A percentile compares a stretch with the other conserved stretches of the same genome.
Conservation (phyloP, 2,888 invertebrate species). For the Aleiodes alternator region DNA sequence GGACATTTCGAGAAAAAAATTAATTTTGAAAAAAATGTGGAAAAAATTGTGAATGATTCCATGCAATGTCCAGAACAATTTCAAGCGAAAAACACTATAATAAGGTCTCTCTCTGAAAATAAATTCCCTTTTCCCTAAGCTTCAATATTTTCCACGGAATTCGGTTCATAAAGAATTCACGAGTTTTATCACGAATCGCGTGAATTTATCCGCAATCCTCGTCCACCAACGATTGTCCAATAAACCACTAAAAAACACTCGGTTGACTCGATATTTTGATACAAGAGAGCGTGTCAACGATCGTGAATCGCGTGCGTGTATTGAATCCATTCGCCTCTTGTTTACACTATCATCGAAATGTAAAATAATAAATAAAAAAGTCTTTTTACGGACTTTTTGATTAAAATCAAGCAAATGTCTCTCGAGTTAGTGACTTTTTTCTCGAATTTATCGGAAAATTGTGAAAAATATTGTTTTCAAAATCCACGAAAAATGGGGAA, state of each 20-base stretch:
- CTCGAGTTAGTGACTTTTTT: neutral
- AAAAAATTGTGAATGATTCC: no score
- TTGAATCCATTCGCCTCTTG: constrained; percentile 8
- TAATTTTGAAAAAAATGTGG: no score
- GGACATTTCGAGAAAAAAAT: no score
- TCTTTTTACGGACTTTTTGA: neutral
- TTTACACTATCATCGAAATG: neutral
- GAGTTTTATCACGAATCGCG: no score
- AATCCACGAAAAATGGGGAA: neutral
- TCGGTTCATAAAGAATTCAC: no score
- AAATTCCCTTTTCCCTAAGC: no score
- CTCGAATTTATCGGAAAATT: neutral
- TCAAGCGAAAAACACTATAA: no score
- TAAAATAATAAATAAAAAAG: neutral
- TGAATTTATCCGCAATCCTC: no score
- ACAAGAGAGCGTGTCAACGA: constrained; percentile 12
- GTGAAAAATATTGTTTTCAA: neutral
- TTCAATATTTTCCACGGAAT: no score
- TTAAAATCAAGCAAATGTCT: neutral
- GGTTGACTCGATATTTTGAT: constrained; percentile 7
- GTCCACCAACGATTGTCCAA: neutral
- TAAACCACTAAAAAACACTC: neutral
- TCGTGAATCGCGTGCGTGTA: neutral
- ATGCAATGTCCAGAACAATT: no score
- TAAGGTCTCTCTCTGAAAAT: no score